Conservation (phyloP, 2,113 vertebrate species). For the Zonotrichia leucophrys region DNA sequence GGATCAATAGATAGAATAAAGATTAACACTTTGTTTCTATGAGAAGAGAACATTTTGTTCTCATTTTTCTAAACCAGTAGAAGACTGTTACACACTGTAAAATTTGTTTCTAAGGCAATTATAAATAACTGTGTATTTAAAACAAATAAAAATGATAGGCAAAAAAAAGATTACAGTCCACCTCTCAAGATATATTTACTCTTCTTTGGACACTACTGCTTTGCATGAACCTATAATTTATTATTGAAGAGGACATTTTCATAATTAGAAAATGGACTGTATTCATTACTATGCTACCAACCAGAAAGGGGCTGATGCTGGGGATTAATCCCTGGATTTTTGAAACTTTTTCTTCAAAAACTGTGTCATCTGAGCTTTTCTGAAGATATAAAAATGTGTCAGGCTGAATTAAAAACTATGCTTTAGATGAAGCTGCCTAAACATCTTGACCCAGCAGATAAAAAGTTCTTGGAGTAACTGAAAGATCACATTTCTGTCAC, state of each 20-base stretch:
- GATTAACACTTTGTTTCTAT: slow-evolving; percentile 26
- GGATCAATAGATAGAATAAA: background rate
- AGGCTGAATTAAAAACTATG: background rate
- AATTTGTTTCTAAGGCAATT: background rate
- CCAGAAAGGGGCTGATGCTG: background rate
- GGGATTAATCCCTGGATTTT: background rate
- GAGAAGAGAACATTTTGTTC: slow-evolving; percentile 20
- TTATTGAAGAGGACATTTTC: background rate
- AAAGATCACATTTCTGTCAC: background rate
- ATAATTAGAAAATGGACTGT: background rate
- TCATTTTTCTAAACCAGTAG: background rate
- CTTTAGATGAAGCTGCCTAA: background rate
- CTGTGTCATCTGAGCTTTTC: background rate
- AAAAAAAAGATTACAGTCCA: background rate
- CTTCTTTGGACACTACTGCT: background rate
- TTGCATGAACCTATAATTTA: background rate
- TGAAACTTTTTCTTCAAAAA: background rate
- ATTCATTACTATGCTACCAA: background rate
- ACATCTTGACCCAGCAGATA: background rate
- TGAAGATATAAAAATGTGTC: background rate
- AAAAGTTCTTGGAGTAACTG: background rate
- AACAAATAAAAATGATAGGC: slow-evolving; percentile 4
- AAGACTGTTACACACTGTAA: background rate
- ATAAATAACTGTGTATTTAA: background rate
- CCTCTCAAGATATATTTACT: background rate